A percentile compares a stretch with the other conserved stretches of the same genome.
These are phyloP conservation scores for Agelastica alni DNA, from an alignment of 2,888 invertebrate genomes.

Conservation along the genomic window DNA sequence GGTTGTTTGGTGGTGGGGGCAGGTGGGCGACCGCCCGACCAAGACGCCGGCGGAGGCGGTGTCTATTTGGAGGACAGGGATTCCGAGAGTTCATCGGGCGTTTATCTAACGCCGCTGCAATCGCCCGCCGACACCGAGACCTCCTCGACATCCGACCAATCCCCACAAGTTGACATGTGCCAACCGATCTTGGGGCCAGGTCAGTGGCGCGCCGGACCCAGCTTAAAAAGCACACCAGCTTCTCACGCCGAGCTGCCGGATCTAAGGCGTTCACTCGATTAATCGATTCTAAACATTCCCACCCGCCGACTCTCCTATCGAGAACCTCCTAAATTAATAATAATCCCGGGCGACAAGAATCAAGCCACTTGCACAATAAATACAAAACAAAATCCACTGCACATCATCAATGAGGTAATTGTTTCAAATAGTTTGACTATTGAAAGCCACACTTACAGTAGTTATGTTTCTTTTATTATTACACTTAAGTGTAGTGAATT, in stretches of 20 bases:
- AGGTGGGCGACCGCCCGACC: constrained; percentile 49
- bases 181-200: constrained; percentile 56
- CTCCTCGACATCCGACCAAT: constrained; percentile 42
- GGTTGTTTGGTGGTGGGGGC: constrained; percentile 52
- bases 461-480: no score
- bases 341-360: no score
- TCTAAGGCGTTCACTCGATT: constrained; percentile 21
- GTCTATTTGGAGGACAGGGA: constrained; percentile 36
- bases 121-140: constrained; percentile 42
- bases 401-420: no score
- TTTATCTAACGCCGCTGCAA: constrained; percentile 42
- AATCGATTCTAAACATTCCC: no score
- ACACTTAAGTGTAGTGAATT: no score
- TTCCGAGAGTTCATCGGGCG: constrained; percentile 42
- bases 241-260: constrained; percentile 43
- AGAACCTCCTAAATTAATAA: no score
- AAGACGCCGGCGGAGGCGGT: constrained; percentile 44
- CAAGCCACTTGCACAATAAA: no score
- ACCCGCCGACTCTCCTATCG: no score
- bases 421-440: no score
- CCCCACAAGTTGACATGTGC: constrained; percentile 45
- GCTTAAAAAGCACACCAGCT: constrained; percentile 48
- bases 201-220: constrained; percentile 56
- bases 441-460: no score
- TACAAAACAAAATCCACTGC: no score